Percentiles rank a stretch among this genome's conserved stretches.
These are phyloP conservation scores for Eueremaeus valkanovi DNA, from an alignment of 2,888 invertebrate genomes.

Conservation along the genomic window DNA sequence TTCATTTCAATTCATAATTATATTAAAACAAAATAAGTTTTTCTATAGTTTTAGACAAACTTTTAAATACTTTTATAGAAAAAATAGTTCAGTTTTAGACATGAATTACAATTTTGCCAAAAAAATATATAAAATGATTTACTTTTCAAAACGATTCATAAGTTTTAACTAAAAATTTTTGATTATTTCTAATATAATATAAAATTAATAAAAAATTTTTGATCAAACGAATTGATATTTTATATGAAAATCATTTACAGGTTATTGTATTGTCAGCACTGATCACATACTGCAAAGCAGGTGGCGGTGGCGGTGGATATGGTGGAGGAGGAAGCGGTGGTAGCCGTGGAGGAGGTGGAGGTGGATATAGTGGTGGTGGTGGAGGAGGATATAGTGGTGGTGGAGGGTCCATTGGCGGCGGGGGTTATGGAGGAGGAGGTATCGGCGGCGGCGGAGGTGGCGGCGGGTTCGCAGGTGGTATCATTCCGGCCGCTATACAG, in stretches of 20 bases:
- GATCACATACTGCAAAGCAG: background rate
- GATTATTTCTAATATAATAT: too few species aligned
- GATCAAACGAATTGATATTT: too few species aligned
- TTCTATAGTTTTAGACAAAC: too few species aligned
- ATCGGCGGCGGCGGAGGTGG: background rate
- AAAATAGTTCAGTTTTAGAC: too few species aligned
- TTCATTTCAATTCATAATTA: too few species aligned
- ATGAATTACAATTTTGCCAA: too few species aligned
- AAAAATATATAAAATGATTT: too few species aligned
- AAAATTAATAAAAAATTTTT: too few species aligned
- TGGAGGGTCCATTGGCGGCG: background rate
- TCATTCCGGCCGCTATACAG: slow-evolving; percentile 30
- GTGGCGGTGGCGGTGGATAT: background rate
- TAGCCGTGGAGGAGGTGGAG: background rate
- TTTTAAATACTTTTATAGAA: too few species aligned
- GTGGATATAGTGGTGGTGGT: background rate
- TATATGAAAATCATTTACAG: background rate
- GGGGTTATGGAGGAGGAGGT: background rate
- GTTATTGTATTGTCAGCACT: background rate
- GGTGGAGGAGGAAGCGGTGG: background rate
- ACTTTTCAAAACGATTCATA: too few species aligned
- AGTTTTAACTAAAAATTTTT: too few species aligned
- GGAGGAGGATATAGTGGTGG: background rate
- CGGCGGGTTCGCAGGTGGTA: background rate
- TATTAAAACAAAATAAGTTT: too few species aligned